Base-by-base conservation (phyloP, 30 jellyfish, hydroid and myxozoan genomes). In the Calvadosia cruxmelitensis region DNA sequence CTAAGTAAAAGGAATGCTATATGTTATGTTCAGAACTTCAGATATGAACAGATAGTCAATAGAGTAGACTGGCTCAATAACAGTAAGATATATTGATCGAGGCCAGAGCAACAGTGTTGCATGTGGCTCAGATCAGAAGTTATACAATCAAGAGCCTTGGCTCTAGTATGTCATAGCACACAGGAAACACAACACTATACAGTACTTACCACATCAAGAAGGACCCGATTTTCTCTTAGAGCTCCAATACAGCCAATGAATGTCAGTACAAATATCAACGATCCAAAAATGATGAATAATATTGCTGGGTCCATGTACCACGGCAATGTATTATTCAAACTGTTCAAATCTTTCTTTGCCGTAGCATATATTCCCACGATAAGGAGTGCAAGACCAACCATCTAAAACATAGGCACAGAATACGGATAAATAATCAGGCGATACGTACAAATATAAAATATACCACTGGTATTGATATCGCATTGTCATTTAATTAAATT, bases 291-390 rank as follows among this genome's bases (percentile, higher is more conserved):
- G 1, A 86, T 86, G 78, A 86, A 73, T 16, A 66, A 48, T 49
- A 72, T 79, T 24, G 96, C 74, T 3, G 96, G 96, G 63, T 86
- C 96, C 78, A 86, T 81, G 66, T 68, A 86, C 96, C 96, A 86
- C 33, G 94, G 93, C 20, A 86, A 66, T 23, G 93, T 69, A 49
- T 75, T 71, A 49, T 91, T 79, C 51, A 78, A 31, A n/a, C 73
- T 31, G 20, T 42, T 42, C 49, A 75, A 50, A 27, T 74, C 84
- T 36, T 86, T 86, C 42, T 71, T 36, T 0, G 94, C 66, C 53
- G 68, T 80, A 29, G 93, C 96, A 71, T 86, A 86, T 15, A 86
- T 75, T 3, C 96, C 96, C 68, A 70, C 87, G 7, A 57, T 85
- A 35, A 79, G 77, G 65, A 75, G 34, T 25, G 79, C 73, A 23